phyloP scores from a whole-genome alignment of 2,113 vertebrate species.

The Dicrurus megarhynchus region DNA sequence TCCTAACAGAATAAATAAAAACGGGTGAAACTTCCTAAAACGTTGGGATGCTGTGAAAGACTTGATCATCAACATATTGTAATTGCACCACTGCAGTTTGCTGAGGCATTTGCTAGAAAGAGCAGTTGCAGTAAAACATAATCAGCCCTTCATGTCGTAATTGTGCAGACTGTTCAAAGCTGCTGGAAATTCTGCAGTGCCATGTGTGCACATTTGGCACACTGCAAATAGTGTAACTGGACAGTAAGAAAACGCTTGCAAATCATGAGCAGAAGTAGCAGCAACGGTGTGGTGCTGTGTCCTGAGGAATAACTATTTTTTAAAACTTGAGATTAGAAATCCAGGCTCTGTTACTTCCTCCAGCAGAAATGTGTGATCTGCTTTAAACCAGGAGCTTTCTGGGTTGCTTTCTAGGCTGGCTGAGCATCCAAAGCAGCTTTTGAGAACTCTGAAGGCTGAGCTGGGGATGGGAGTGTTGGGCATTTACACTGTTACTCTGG shows the following conservation, averaged over 20 bases:
- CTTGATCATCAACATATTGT: not conserved
- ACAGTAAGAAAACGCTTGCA: not conserved
- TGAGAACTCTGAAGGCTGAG: not conserved
- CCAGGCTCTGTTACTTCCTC: not conserved
- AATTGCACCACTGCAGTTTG: not conserved
- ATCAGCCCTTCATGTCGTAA: not conserved
- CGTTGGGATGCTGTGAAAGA: not conserved
- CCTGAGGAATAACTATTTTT: not conserved
- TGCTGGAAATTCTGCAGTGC: not conserved
- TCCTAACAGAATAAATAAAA: not conserved
- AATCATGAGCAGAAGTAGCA: not conserved
- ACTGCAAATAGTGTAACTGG: not conserved
- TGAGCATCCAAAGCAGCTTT: not conserved
- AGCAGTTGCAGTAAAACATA: slow-evolving; percentile 26
- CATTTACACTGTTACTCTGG: not conserved
- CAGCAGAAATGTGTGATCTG: not conserved
- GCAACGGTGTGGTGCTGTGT: not conserved
- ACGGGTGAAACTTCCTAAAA: not conserved
- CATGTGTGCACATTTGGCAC: slow-evolving; percentile 14
- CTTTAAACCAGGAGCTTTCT: not conserved
- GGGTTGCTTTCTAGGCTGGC: not conserved
- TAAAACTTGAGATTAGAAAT: not conserved
- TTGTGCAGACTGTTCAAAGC: not conserved
- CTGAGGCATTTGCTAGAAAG: slow-evolving; percentile 1
- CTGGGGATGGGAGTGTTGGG: not conserved